These are phyloP conservation scores for Kryptopterus vitreolus DNA, from an alignment of 2,797 vertebrate species.

Conservation along the genomic window DNA sequence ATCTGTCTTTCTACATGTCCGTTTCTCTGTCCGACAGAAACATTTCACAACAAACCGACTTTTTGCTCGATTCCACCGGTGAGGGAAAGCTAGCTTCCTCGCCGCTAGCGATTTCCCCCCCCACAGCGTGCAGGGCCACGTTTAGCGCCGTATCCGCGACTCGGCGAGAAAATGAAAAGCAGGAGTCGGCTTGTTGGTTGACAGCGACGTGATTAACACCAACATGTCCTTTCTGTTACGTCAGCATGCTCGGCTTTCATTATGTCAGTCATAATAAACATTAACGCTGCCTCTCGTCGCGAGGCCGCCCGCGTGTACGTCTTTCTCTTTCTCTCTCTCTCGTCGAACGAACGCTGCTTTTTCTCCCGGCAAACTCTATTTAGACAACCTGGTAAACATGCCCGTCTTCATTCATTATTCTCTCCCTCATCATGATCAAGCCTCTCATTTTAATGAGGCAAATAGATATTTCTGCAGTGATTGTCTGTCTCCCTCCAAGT, in stretches of 20 bases:
- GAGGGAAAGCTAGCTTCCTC: neutral
- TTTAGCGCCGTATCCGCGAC: neutral
- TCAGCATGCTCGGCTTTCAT: constrained; percentile 36
- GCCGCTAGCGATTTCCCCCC: neutral
- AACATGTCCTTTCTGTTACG: constrained; percentile 43
- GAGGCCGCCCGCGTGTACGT: constrained; percentile 33
- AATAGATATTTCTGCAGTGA: constrained; percentile 81
- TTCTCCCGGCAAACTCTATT: constrained; percentile 71
- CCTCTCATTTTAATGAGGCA: constrained; percentile 82
- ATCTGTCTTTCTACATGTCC: too few species aligned
- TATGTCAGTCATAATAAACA: constrained; percentile 57
- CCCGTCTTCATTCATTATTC: constrained; percentile 82
- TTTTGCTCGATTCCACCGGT: neutral
- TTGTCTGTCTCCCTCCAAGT: constrained; percentile 83
- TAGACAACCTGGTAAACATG: constrained; percentile 80
- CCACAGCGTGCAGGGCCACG: neutral
- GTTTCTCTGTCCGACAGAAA: too few species aligned
- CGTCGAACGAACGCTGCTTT: constrained; percentile 45
- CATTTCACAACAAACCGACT: too few species aligned
- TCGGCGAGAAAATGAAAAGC: neutral
- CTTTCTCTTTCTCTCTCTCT: constrained; percentile 24
- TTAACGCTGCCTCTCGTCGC: constrained; percentile 47
- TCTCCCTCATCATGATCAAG: constrained; percentile 79
- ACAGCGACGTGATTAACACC: constrained; percentile 50
- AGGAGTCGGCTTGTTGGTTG: constrained; percentile 41